Evolutionary conservation across 2,797 vertebrate genomes (phyloP).

Genomic region (Psittacula echo): DNA sequence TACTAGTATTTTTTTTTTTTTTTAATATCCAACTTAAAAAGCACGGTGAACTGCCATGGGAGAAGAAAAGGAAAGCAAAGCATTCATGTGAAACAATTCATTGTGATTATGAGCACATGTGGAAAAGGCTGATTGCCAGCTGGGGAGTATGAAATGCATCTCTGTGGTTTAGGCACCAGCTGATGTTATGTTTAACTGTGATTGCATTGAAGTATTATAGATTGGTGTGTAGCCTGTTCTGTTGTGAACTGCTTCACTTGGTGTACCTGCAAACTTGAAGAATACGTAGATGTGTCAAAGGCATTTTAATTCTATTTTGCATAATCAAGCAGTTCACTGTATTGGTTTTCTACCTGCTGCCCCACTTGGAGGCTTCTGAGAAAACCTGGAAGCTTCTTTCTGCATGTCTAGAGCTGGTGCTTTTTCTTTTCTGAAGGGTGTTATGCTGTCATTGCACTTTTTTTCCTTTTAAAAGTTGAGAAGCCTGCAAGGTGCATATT

Average conservation of each 20-base stretch:
- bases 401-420: neutral
- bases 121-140: conserved; percentile 75
- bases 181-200: conserved; percentile 59
- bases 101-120: conserved; percentile 68
- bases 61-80: conserved; percentile 63
- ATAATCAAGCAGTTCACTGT: neutral
- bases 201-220: conserved; percentile 68
- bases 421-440: neutral
- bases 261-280: conserved; percentile 7
- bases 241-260: conserved; percentile 14
- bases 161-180: conserved; percentile 5
- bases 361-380: conserved; percentile 21
- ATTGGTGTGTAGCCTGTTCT: conserved; percentile 45
- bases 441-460: neutral
- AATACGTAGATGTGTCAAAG: neutral
- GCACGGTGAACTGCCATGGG: neutral
- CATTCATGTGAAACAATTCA: conserved; percentile 60
- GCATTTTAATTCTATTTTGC: conserved; percentile 51
- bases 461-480: neutral
- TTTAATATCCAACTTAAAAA: neutral
- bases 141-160: conserved; percentile 68
- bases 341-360: neutral
- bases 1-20: neutral
- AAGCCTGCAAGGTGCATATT: neutral
- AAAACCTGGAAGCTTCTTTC: conserved; percentile 1